phyloP scores from a whole-genome alignment of 2,113 vertebrate species.

The Indicator maculatus region DNA sequence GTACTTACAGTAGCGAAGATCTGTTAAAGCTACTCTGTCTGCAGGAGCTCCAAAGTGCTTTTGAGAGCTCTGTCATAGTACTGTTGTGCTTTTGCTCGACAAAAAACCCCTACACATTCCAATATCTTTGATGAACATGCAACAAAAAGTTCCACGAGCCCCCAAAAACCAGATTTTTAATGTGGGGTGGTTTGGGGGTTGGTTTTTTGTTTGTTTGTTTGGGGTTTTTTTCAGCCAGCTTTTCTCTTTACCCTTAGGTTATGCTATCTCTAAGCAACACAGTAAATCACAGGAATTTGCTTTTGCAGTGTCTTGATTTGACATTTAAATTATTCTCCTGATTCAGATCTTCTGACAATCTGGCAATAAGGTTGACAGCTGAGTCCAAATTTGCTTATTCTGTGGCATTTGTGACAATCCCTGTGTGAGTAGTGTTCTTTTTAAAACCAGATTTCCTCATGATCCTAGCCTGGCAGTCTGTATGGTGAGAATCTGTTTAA shows the following conservation, averaged over 20 bases:
- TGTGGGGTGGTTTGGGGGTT: too few species aligned
- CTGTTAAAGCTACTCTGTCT: neutral
- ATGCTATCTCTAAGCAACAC: neutral
- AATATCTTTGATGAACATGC: neutral
- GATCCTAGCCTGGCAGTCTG: neutral
- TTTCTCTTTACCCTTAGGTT: constrained; percentile 36
- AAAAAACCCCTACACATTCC: neutral
- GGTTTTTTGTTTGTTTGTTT: neutral
- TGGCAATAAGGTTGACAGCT: constrained; percentile 46
- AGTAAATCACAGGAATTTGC: constrained; percentile 23
- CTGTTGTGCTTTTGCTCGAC: neutral
- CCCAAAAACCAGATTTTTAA: neutral
- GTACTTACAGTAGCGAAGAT: neutral
- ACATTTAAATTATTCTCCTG: constrained; percentile 64
- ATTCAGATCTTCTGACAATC: constrained; percentile 61
- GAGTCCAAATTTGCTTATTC: constrained; percentile 53
- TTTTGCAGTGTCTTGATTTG: constrained; percentile 50
- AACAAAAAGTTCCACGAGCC: neutral
- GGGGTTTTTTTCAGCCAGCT: neutral
- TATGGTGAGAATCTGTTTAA: neutral
- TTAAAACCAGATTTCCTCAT: constrained; percentile 32
- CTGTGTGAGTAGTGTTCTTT: constrained; percentile 25
- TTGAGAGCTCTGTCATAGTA: neutral
- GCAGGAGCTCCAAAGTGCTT: neutral
- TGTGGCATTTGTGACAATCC: constrained; percentile 52